Evolutionary conservation across 2,888 invertebrate genomes (phyloP).

Genomic region (Camptogramma bilineatum): DNA sequence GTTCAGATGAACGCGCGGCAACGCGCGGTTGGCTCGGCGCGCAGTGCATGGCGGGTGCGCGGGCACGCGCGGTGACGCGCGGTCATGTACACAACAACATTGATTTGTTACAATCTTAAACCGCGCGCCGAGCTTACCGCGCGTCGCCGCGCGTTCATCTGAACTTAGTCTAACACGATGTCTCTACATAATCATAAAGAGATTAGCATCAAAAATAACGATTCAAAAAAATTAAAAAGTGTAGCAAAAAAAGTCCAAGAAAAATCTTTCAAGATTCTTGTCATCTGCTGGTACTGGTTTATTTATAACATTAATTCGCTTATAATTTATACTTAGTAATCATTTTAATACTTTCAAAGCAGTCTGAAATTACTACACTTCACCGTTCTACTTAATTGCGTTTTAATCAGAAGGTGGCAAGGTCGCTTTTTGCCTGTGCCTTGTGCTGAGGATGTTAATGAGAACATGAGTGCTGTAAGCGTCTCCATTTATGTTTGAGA

Average conservation of each 20-base stretch:
- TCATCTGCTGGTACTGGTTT: constrained; percentile 14
- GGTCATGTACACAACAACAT: too few species aligned
- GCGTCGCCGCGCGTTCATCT: too few species aligned
- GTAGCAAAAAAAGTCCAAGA: constrained; percentile 12
- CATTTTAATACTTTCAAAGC: constrained; percentile 34
- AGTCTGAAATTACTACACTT: constrained; percentile 31
- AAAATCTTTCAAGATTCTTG: constrained; percentile 16
- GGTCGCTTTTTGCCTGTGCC: constrained; percentile 44
- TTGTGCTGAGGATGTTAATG: constrained; percentile 57
- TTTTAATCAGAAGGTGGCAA: constrained; percentile 1
- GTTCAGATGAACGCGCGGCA: too few species aligned
- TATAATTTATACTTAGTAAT: constrained; percentile 41
- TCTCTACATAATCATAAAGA: too few species aligned
- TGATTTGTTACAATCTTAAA: too few species aligned
- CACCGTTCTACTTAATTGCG: background rate
- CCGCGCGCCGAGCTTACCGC: too few species aligned
- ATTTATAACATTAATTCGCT: constrained; percentile 32
- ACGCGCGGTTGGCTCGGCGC: too few species aligned
- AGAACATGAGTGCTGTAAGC: constrained; percentile 63
- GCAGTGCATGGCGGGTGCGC: too few species aligned
- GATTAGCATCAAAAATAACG: too few species aligned
- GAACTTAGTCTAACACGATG: too few species aligned
- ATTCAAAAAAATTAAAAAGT: too few species aligned
- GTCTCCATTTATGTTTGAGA: constrained; percentile 69
- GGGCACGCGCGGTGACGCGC: too few species aligned